A percentile compares a stretch with the other conserved stretches of the same genome.
Evolutionary conservation across 2,797 vertebrate genomes (phyloP).

Genomic region (Clarias fuscus): DNA sequence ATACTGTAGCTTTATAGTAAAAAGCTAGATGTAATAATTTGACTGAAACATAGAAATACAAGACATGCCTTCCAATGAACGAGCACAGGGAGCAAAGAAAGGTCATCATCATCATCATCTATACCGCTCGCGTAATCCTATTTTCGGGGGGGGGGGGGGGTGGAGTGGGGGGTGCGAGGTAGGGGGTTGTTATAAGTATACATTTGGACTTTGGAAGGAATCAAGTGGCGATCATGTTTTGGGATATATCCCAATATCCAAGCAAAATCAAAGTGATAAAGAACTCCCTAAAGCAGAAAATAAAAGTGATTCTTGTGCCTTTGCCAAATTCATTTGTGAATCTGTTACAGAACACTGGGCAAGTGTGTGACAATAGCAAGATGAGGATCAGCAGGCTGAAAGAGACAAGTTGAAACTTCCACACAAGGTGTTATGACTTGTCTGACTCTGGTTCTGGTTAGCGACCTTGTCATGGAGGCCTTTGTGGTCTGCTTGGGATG

Average conservation of each 20-base stretch:
- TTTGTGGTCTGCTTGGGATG: too few relatives aligned
- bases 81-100: too few relatives aligned
- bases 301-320: neutral
- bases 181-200: neutral
- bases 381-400: neutral
- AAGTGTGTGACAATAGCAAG: neutral
- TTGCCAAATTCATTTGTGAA: neutral
- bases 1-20: neutral
- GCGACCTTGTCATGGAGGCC: too few relatives aligned
- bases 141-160: too few relatives aligned
- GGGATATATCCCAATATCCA: neutral
- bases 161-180: too few relatives aligned
- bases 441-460: too few relatives aligned
- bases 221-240: neutral
- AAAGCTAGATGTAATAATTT: neutral
- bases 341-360: neutral
- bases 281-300: neutral
- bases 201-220: neutral
- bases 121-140: too few relatives aligned
- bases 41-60: neutral
- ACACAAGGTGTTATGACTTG: neutral
- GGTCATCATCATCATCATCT: too few relatives aligned
- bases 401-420: neutral
- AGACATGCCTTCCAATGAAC: neutral
- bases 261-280: neutral